phyloP scores from a whole-genome alignment of 2,888 invertebrate species.

The Trachelus tabidus region DNA sequence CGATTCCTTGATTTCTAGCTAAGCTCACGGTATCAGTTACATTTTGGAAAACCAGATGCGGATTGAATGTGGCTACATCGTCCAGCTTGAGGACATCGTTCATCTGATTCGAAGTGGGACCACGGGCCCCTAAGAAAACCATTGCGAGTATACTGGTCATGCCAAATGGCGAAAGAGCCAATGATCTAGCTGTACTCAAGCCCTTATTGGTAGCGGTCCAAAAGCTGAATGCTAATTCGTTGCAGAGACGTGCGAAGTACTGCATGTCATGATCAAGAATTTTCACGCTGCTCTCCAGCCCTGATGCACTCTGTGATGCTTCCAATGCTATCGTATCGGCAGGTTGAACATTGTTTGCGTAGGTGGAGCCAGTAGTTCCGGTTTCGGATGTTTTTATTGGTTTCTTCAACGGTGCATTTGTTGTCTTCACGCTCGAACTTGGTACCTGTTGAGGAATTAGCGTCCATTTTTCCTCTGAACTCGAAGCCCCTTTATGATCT shows the following conservation, averaged over 20 bases:
- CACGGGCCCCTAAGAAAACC: slow-evolving; percentile 89
- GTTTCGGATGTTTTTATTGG: slow-evolving; percentile 16
- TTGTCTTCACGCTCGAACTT: not conserved
- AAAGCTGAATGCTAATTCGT: slow-evolving; percentile 86
- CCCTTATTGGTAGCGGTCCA: slow-evolving; percentile 79
- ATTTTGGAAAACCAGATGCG: slow-evolving; percentile 87
- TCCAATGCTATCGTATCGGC: slow-evolving; percentile 69
- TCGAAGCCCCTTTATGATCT: slow-evolving; percentile 16
- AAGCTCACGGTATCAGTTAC: slow-evolving; percentile 84
- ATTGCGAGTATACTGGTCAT: slow-evolving; percentile 88
- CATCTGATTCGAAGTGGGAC: slow-evolving; percentile 90
- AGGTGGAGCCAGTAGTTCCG: slow-evolving; percentile 20
- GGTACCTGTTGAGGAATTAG: slow-evolving; percentile 37
- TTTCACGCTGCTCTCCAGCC: slow-evolving; percentile 81
- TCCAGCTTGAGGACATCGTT: slow-evolving; percentile 86
- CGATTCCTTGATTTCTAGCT: slow-evolving; percentile 77
- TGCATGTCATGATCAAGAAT: slow-evolving; percentile 79
- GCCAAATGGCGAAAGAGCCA: slow-evolving; percentile 86
- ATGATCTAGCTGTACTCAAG: slow-evolving; percentile 80
- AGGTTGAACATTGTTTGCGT: slow-evolving; percentile 61
- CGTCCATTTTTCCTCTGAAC: slow-evolving; percentile 40
- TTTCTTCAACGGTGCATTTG: slow-evolving; percentile 3
- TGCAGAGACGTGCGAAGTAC: slow-evolving; percentile 84
- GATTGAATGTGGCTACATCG: slow-evolving; percentile 91
- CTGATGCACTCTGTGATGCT: slow-evolving; percentile 69